These are phyloP conservation scores for Periplaneta americana DNA, from an alignment of 1,140 invertebrate species.

Conservation along the genomic window DNA sequence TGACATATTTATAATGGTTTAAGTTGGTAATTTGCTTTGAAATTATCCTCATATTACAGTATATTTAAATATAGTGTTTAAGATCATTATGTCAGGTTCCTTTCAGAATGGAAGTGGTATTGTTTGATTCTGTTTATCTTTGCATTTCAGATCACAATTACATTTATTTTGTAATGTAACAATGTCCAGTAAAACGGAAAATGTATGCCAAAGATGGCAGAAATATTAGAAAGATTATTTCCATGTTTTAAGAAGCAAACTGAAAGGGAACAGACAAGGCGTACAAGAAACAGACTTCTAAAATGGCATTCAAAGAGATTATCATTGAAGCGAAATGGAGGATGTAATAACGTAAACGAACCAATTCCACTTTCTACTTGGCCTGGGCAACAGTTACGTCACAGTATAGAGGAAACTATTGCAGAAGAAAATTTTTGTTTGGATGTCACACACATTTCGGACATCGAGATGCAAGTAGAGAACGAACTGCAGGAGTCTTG, in stretches of 20 bases:
- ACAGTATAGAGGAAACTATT: neutral
- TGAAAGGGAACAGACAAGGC: neutral
- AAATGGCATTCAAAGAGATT: neutral
- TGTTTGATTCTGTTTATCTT: neutral
- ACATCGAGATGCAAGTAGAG: neutral
- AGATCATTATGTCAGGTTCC: too few species aligned
- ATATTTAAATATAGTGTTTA: too few species aligned
- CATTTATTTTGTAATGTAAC: neutral
- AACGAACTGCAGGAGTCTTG: neutral
- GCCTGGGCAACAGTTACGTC: neutral
- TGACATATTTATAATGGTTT: too few species aligned
- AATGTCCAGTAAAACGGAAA: neutral
- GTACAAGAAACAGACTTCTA: neutral
- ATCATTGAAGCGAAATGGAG: neutral
- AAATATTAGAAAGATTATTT: neutral
- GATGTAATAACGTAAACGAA: neutral
- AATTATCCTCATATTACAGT: too few species aligned
- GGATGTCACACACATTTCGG: neutral
- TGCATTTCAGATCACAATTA: neutral
- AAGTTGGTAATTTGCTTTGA: too few species aligned
- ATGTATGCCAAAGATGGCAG: neutral
- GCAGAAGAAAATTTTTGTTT: neutral
- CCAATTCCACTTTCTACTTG: neutral
- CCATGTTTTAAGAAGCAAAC: neutral
- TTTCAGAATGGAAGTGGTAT: neutral